Evolutionary conservation across 2,888 invertebrate species (phyloP).

Genomic region (Yponomeuta sedellus): DNA sequence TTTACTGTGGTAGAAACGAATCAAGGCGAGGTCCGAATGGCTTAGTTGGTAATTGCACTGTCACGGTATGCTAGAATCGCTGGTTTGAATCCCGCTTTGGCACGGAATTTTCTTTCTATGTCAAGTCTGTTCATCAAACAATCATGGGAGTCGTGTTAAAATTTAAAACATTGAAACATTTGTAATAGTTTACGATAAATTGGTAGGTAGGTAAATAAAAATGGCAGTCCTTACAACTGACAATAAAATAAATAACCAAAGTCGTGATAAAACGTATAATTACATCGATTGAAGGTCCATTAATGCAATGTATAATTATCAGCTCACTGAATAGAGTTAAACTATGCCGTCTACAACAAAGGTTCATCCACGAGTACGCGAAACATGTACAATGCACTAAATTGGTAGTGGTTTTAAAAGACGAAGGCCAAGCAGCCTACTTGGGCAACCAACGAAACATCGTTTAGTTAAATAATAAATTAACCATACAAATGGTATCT

Average conservation of each 20-base stretch:
- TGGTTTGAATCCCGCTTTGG: too few relatives aligned
- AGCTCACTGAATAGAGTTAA: constrained; percentile 32
- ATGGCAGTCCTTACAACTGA: constrained; percentile 5
- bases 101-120: too few relatives aligned
- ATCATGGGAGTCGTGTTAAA: too few relatives aligned
- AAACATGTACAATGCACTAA: not conserved
- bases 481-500: not conserved
- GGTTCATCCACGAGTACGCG: not conserved
- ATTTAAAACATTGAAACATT: too few relatives aligned
- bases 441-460: not conserved
- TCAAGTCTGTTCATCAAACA: too few relatives aligned
- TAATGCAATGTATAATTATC: constrained; percentile 62
- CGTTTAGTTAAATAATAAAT: not conserved
- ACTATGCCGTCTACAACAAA: not conserved
- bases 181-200: not conserved
- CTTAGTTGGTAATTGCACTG: too few relatives aligned
- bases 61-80: too few relatives aligned
- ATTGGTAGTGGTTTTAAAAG: constrained; percentile 4
- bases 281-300: constrained; percentile 51
- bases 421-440: not conserved
- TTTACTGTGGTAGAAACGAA: too few relatives aligned
- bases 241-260: constrained; percentile 29
- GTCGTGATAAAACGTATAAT: constrained; percentile 55
- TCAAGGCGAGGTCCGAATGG: too few relatives aligned
- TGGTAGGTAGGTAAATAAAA: not conserved